A percentile compares a stretch with the other conserved stretches of the same genome.
phyloP scores from a whole-genome alignment of 2,888 invertebrate species.

The Scaptomyza parva region DNA sequence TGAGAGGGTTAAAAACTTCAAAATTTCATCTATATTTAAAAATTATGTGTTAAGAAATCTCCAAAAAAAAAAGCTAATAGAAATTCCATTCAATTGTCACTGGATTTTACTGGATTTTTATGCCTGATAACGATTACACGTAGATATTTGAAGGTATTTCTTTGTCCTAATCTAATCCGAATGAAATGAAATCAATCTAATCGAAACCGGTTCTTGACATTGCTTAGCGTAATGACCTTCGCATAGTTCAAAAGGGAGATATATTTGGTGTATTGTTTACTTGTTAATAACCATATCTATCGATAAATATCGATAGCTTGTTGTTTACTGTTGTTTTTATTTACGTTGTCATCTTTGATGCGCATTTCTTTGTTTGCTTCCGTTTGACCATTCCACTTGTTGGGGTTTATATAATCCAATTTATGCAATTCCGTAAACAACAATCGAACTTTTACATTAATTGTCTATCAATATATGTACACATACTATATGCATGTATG shows the following conservation, averaged over 20 bases:
- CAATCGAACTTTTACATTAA: constrained; percentile 49
- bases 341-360: constrained; percentile 1
- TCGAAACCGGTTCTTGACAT: constrained; percentile 42
- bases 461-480: constrained; percentile 36
- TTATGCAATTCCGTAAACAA: constrained; percentile 74
- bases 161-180: constrained; percentile 64
- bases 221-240: constrained; percentile 37
- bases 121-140: not conserved
- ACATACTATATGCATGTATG: no score
- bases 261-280: no score
- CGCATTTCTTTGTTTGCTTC: constrained; percentile 17
- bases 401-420: constrained; percentile 65
- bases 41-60: no score
- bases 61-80: no score
- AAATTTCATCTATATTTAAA: no score
- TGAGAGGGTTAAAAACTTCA: no score
- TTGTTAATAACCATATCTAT: not conserved
- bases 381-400: constrained; percentile 51
- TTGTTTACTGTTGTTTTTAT: not conserved
- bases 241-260: constrained; percentile 1
- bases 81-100: no score
- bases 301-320: not conserved
- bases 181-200: constrained; percentile 58
- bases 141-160: no score
- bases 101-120: not conserved